Conservation (phyloP, 2,888 invertebrate genomes). For the Heliconius sara region DNA sequence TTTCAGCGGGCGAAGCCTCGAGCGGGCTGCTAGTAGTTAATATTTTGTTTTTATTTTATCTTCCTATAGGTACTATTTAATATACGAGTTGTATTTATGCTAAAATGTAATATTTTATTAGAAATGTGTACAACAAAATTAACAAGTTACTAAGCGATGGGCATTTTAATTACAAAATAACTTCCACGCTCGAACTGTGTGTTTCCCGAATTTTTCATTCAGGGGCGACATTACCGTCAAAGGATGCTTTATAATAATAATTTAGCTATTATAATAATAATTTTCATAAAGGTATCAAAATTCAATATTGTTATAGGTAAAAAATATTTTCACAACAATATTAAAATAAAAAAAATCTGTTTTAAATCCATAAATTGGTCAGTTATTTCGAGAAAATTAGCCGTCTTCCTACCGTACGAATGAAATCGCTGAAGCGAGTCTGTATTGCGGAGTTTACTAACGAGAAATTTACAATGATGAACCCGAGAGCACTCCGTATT, state of each 20-base stretch:
- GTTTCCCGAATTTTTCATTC: conserved; percentile 53
- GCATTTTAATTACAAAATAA: conserved; percentile 74
- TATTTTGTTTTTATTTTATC: neutral
- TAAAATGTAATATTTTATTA: conserved; percentile 37
- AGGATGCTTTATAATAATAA: conserved; percentile 60
- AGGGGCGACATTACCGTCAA: conserved; percentile 59
- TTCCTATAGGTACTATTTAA: neutral
- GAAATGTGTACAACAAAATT: conserved; percentile 51
- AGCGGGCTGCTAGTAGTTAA: neutral
- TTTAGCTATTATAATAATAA: conserved; percentile 48
- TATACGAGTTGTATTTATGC: conserved; percentile 11
- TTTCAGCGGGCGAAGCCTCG: too few species aligned
- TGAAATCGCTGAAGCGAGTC: conserved; percentile 71
- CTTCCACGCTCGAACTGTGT: conserved; percentile 53
- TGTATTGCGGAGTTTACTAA: conserved; percentile 76
- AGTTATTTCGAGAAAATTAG: conserved; percentile 62
- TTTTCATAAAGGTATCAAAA: conserved; percentile 33
- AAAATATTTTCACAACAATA: neutral
- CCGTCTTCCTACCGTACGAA: conserved; percentile 61
- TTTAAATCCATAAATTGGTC: conserved; percentile 55
- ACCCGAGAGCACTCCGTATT: conserved; percentile 66
- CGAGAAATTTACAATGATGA: conserved; percentile 72
- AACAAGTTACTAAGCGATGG: conserved; percentile 56
- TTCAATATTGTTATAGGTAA: conserved; percentile 24
- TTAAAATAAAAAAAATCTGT: neutral